Evolutionary conservation across 2,797 vertebrate species (phyloP).

Genomic region (Phrynocephalus guinanensis): DNA sequence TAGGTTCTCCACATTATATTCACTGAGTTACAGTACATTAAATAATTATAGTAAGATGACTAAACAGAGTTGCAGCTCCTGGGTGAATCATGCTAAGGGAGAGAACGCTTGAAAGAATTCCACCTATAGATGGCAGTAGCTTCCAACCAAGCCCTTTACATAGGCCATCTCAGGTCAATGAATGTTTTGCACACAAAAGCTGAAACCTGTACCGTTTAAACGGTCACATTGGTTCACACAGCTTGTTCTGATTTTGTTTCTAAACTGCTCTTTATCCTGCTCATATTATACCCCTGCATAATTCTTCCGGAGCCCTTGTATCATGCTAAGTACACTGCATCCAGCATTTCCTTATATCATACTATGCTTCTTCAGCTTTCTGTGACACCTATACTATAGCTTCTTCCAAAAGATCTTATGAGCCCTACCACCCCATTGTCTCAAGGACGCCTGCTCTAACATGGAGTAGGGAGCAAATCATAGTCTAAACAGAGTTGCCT

Average conservation of each 20-base stretch:
- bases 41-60: background rate
- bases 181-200: background rate
- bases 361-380: background rate
- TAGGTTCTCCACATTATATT: background rate
- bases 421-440: background rate
- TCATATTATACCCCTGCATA: background rate
- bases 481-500: too few relatives aligned
- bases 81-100: background rate
- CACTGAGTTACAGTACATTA: background rate
- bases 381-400: background rate
- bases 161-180: constrained; percentile 17
- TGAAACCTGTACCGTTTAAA: background rate
- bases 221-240: background rate
- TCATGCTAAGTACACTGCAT: background rate
- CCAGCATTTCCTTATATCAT: background rate
- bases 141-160: constrained; percentile 35
- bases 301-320: background rate
- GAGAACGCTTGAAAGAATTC: background rate
- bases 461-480: too few relatives aligned
- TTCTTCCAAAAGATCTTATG: background rate
- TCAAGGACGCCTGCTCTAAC: background rate
- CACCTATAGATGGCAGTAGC: constrained; percentile 69
- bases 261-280: background rate
- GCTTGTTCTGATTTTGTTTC: background rate
- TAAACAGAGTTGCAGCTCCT: background rate